Conservation (phyloP, 2,113 vertebrate species). For the Struthidea cinerea region DNA sequence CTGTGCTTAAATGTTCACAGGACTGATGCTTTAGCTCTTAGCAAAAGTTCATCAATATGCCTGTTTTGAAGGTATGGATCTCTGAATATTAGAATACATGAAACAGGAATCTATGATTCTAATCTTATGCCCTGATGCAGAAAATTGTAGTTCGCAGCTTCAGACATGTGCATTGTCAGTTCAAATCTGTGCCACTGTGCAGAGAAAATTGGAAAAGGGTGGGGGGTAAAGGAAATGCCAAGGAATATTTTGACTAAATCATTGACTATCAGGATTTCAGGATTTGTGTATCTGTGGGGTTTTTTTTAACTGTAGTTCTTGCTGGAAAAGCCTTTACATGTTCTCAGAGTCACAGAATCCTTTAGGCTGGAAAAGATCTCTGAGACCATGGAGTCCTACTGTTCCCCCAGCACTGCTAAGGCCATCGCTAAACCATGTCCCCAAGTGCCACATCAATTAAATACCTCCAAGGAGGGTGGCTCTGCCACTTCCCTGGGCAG, state of each 20-base stretch:
- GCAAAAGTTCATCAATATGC: background rate
- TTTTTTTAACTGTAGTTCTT: background rate
- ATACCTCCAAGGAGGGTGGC: background rate
- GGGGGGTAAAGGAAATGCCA: background rate
- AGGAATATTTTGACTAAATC: background rate
- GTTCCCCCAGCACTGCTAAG: background rate
- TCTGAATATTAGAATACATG: background rate
- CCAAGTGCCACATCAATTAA: background rate
- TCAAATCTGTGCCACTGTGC: background rate
- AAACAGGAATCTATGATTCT: background rate
- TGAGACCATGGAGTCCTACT: accelerated
- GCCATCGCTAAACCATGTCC: background rate
- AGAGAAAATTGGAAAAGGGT: background rate
- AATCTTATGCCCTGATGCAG: background rate
- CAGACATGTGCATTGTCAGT: background rate
- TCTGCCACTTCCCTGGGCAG: background rate
- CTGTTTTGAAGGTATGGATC: background rate
- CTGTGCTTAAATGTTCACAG: background rate
- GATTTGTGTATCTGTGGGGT: background rate
- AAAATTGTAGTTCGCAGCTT: background rate
- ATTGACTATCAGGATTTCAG: background rate
- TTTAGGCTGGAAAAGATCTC: background rate
- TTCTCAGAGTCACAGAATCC: background rate
- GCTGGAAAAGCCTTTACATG: background rate
- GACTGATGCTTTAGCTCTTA: background rate